These are phyloP conservation scores for Cheilinus undulatus DNA, from an alignment of 2,113 vertebrate species.

Conservation along the genomic window DNA sequence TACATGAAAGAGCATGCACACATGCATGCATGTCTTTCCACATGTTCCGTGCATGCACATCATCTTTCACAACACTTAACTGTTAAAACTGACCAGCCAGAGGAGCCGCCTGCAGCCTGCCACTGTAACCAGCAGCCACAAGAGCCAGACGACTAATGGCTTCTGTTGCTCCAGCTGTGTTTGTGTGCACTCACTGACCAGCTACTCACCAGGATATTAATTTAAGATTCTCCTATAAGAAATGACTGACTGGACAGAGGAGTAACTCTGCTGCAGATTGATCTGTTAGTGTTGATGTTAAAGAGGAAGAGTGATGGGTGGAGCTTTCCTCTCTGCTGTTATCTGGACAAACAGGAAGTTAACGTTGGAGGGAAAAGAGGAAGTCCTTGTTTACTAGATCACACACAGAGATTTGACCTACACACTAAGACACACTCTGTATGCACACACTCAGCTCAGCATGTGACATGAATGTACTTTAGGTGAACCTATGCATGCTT, in stretches of 20 bases:
- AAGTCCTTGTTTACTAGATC: conserved; percentile 48
- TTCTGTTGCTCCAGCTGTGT: conserved; percentile 7
- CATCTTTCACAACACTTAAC: background rate
- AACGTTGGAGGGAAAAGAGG: conserved; percentile 42
- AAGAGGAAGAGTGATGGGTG: background rate
- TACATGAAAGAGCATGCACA: background rate
- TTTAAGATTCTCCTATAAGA: conserved; percentile 9
- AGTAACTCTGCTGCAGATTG: background rate
- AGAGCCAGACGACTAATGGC: conserved; percentile 40
- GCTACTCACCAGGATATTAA: conserved; percentile 15
- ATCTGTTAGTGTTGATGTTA: conserved; percentile 10
- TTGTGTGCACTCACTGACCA: background rate
- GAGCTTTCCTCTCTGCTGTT: conserved; percentile 12
- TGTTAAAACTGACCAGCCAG: conserved; percentile 9
- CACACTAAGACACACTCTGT: conserved; percentile 7
- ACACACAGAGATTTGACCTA: conserved; percentile 40
- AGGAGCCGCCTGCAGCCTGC: conserved; percentile 11
- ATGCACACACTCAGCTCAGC: background rate
- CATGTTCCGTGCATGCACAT: background rate
- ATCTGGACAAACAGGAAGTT: conserved; percentile 67
- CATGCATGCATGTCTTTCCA: background rate
- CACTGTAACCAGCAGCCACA: conserved; percentile 22
- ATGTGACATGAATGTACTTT: background rate
- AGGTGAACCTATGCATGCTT: too few species aligned
- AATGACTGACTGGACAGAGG: conserved; percentile 16